phyloP scores from a whole-genome alignment of 2,888 invertebrate species.

The Thecocarcelia acutangulata region DNA sequence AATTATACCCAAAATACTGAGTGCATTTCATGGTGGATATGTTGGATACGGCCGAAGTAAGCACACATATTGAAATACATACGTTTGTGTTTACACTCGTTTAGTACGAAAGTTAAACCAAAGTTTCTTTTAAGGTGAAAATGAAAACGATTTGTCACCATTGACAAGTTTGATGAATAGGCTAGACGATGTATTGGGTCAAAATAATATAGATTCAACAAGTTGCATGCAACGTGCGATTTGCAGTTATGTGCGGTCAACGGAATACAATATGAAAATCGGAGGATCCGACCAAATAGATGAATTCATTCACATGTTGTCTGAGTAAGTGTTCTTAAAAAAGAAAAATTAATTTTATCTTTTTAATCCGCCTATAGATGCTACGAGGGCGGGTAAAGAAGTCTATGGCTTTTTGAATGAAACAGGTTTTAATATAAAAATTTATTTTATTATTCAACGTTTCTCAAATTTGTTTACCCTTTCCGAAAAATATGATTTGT shows the following conservation, averaged over 20 bases:
- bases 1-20: constrained; percentile 89
- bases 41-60: constrained; percentile 85
- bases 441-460: no score
- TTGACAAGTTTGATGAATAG: constrained; percentile 85
- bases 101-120: neutral
- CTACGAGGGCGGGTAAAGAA: no score
- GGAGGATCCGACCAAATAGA: constrained; percentile 86
- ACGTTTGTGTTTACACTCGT: no score
- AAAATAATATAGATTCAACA: constrained; percentile 88
- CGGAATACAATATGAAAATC: constrained; percentile 84
- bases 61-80: neutral
- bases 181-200: constrained; percentile 85
- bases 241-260: constrained; percentile 88
- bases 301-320: constrained; percentile 84
- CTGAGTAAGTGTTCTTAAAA: constrained; percentile 83
- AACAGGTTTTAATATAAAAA: no score
- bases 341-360: neutral
- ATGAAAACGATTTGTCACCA: constrained; percentile 84
- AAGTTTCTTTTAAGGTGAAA: constrained; percentile 81
- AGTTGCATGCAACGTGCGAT: constrained; percentile 87
- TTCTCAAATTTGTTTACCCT: no score
- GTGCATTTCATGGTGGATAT: constrained; percentile 86
- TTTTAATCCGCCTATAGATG: no score
- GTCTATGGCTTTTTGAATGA: no score
- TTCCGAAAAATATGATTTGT: no score